phyloP scores from a whole-genome alignment of 2,888 invertebrate genomes.

The Agrilus mali region DNA sequence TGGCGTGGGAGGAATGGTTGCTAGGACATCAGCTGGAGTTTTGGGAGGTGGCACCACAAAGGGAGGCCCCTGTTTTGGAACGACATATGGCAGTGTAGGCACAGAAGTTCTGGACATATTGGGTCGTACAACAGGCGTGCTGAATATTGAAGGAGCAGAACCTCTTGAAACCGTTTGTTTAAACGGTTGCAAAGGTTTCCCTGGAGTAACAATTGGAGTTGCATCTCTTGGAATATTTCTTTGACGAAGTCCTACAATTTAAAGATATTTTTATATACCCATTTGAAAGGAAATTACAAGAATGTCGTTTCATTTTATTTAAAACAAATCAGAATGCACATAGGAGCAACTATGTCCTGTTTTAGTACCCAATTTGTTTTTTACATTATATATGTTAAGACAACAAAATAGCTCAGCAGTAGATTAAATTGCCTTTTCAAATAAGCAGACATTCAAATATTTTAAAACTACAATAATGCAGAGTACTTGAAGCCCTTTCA shows the following conservation, averaged over 20 bases:
- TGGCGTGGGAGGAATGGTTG: constrained; percentile 14
- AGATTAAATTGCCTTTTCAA: no score
- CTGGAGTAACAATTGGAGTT: background rate
- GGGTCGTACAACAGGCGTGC: background rate
- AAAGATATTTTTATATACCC: no score
- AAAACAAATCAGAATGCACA: no score
- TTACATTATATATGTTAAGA: no score
- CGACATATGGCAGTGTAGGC: background rate
- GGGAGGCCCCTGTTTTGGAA: background rate
- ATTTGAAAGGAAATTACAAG: no score
- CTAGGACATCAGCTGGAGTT: background rate
- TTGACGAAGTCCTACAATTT: constrained; percentile 3
- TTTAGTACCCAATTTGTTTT: no score
- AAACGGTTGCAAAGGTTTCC: background rate
- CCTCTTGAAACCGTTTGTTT: background rate
- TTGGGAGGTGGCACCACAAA: background rate
- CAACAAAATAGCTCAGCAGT: no score
- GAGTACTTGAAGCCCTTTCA: no score
- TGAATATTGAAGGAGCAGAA: background rate
- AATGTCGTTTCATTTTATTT: no score
- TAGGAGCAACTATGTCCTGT: no score
- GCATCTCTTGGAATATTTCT: constrained; percentile 2
- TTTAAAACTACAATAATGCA: no score
- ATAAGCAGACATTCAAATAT: no score
- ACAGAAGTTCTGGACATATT: background rate